phyloP scores from a whole-genome alignment of 2,797 vertebrate genomes.

The Cyprinella venusta region DNA sequence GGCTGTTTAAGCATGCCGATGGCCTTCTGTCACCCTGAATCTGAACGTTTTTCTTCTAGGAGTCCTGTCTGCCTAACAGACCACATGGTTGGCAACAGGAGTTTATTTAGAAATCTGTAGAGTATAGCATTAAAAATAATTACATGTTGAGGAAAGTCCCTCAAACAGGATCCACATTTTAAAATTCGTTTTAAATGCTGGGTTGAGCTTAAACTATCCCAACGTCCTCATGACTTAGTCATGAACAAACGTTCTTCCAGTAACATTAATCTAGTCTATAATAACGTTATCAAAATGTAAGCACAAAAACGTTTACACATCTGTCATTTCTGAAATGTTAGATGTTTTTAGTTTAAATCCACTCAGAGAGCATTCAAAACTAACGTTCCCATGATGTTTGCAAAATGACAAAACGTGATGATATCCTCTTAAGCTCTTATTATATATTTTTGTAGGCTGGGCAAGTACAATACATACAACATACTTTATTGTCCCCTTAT shows the following conservation, averaged over 20 bases:
- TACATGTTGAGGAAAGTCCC: conserved; percentile 79
- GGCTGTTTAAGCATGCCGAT: conserved; percentile 51
- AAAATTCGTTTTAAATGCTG: conserved; percentile 68
- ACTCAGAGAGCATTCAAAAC: background rate
- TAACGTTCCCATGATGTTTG: background rate
- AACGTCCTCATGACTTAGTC: background rate
- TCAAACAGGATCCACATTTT: conserved; percentile 73
- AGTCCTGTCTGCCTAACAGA: conserved; percentile 72
- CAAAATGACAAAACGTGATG: background rate
- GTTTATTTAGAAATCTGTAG: conserved; percentile 84
- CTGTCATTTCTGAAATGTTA: too few relatives aligned
- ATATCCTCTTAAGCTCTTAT: background rate
- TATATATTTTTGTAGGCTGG: background rate
- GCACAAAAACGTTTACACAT: background rate
- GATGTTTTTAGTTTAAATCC: background rate
- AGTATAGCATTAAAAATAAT: conserved; percentile 85
- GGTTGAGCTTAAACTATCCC: conserved; percentile 70
- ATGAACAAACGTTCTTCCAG: background rate
- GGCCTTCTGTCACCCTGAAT: conserved; percentile 64
- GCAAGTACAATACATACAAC: conserved; percentile 50
- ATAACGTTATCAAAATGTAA: background rate
- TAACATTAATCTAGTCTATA: background rate
- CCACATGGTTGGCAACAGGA: conserved; percentile 76
- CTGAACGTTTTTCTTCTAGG: conserved; percentile 72
- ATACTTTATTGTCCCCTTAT: too few relatives aligned